Conservation (phyloP, 1,140 invertebrate species). For the Hyles euphorbiae region DNA sequence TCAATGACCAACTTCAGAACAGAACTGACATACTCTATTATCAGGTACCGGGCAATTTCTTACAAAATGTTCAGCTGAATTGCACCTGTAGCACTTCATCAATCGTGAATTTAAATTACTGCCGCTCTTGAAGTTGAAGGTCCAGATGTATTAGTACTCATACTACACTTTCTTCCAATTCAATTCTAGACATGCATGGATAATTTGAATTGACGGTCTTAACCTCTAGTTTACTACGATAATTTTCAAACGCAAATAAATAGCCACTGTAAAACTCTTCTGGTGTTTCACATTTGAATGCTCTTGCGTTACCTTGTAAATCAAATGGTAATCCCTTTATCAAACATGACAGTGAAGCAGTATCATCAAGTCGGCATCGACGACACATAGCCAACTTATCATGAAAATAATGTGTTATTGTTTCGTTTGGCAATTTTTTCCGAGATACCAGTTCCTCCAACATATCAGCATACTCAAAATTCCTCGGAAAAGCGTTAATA, state of each 20-base stretch:
- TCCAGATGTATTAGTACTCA: too few species aligned
- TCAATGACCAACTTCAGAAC: too few species aligned
- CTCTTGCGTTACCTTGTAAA: too few species aligned
- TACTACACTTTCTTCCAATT: too few species aligned
- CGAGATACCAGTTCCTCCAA: not conserved
- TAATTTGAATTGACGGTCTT: too few species aligned
- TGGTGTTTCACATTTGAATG: too few species aligned
- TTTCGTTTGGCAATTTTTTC: not conserved
- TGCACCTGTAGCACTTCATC: not conserved
- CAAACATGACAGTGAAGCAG: too few species aligned
- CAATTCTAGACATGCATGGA: too few species aligned
- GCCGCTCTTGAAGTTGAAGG: too few species aligned
- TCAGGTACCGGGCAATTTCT: not conserved
- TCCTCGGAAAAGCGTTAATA: not conserved
- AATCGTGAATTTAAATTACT: not conserved
- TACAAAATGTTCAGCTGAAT: not conserved
- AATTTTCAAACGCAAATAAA: not conserved
- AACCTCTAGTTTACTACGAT: not conserved
- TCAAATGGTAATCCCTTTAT: too few species aligned
- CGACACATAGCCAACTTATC: conserved; percentile 1
- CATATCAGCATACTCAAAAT: not conserved
- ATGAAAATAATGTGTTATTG: conserved; percentile 2
- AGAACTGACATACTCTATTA: not conserved
- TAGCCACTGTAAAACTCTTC: conserved; percentile 2
- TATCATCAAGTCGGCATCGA: not conserved